Evolutionary conservation across 2,888 invertebrate species (phyloP).

Genomic region (Ophioninae sp.): DNA sequence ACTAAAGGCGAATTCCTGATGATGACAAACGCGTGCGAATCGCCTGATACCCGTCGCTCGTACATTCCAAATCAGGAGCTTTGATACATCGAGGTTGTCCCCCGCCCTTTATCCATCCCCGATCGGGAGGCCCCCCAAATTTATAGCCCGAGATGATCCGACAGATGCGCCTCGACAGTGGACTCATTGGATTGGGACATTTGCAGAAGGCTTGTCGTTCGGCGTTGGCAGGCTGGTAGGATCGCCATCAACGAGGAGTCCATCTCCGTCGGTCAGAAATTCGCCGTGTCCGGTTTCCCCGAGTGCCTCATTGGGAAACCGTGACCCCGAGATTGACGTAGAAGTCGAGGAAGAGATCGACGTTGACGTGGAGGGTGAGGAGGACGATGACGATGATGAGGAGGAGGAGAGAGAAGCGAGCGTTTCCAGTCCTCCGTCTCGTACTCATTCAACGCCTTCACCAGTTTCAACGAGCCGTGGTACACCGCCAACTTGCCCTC

Average conservation of each 20-base stretch:
- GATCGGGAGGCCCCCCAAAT: conserved; percentile 34
- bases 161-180: conserved; percentile 23
- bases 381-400: conserved; percentile 76
- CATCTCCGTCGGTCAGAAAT: conserved; percentile 74
- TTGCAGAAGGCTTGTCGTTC: conserved; percentile 91
- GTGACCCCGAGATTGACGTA: conserved; percentile 76
- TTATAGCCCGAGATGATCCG: conserved; percentile 44
- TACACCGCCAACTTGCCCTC: conserved; percentile 72
- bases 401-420: conserved; percentile 69
- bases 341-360: conserved; percentile 78
- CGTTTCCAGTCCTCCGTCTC: conserved; percentile 71
- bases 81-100: conserved; percentile 51
- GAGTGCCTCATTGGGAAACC: conserved; percentile 70
- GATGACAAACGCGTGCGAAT: conserved; percentile 34
- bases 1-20: conserved; percentile 51
- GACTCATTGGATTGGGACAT: conserved; percentile 34
- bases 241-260: conserved; percentile 76
- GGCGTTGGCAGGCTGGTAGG: conserved; percentile 91
- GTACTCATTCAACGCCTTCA: conserved; percentile 75
- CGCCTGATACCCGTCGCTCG: conserved; percentile 31
- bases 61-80: conserved; percentile 55
- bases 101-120: conserved; percentile 15
- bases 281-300: conserved; percentile 79
- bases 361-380: conserved; percentile 79
- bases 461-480: conserved; percentile 72